These are phyloP conservation scores for Thymelicus lineola DNA, from an alignment of 2,888 invertebrate genomes.

Conservation along the genomic window DNA sequence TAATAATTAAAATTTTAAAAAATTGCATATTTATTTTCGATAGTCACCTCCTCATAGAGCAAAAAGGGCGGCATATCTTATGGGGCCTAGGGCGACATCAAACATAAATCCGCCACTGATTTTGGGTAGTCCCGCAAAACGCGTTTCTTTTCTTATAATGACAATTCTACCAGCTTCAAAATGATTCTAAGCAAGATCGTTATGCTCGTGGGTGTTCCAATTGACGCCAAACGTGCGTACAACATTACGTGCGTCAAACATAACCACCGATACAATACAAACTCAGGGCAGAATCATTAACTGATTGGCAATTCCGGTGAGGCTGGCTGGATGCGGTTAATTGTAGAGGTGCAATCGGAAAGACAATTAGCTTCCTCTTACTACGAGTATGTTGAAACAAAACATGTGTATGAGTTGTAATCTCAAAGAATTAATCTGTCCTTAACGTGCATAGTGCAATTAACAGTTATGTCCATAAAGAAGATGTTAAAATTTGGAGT, in stretches of 20 bases:
- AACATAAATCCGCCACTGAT: no score
- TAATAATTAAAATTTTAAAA: no score
- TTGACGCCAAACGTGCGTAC: neutral
- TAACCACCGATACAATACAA: conserved; percentile 41
- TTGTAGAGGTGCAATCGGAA: conserved; percentile 67
- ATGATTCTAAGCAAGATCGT: conserved; percentile 6
- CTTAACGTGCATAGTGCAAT: conserved; percentile 2
- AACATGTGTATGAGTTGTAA: neutral
- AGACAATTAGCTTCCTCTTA: conserved; percentile 65
- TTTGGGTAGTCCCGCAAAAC: no score
- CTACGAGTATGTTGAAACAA: neutral
- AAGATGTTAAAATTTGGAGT: neutral
- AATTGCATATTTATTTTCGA: no score
- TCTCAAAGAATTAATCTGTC: neutral
- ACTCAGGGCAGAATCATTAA: conserved; percentile 55
- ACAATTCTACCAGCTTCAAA: neutral
- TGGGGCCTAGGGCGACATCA: no score
- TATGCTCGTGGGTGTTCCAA: conserved; percentile 8
- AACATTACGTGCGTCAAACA: conserved; percentile 25
- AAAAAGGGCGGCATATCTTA: no score
- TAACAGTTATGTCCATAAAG: neutral
- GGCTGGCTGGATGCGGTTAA: conserved; percentile 64
- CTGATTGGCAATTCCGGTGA: conserved; percentile 74
- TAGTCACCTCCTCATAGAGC: no score
- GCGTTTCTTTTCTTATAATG: neutral